Conservation (phyloP, 2,113 vertebrate species). For the Petromus typicus region DNA sequence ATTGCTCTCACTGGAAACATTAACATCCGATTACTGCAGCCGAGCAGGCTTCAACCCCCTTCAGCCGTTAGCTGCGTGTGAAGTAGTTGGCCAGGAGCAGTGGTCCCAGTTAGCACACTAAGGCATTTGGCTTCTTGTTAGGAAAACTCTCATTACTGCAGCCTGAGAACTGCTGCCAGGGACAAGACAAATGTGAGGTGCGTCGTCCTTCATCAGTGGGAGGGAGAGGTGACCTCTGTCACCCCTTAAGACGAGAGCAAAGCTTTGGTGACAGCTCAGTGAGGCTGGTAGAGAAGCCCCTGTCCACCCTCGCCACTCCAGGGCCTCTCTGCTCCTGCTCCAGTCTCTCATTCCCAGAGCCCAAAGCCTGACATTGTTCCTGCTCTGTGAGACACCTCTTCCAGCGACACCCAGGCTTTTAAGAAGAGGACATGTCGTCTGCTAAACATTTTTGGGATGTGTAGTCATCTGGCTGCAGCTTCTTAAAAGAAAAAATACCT, state of each 20-base stretch:
- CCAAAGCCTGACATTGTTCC: not conserved
- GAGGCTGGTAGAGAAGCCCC: not conserved
- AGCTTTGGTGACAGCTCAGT: conserved; percentile 55
- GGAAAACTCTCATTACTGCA: conserved; percentile 81
- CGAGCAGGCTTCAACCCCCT: not conserved
- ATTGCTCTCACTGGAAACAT: not conserved
- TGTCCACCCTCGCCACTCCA: not conserved
- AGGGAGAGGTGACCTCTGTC: conserved; percentile 78
- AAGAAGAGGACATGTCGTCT: not conserved
- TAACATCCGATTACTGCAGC: too few species aligned
- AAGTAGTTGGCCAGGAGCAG: not conserved
- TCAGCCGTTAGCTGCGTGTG: not conserved
- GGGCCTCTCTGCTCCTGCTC: not conserved
- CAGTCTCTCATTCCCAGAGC: not conserved
- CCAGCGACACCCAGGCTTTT: not conserved
- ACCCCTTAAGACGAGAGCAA: conserved; percentile 81
- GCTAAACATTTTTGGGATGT: conserved; percentile 18
- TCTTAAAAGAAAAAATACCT: not conserved
- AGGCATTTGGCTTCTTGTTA: conserved; percentile 51
- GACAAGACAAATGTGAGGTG: conserved; percentile 80
- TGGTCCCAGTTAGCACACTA: not conserved
- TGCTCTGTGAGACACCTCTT: not conserved
- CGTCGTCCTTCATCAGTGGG: conserved; percentile 81
- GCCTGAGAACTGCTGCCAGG: conserved; percentile 79
- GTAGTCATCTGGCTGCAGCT: not conserved